Conservation (phyloP, 2,888 invertebrate genomes). For the Patella ulyssiponensis region DNA sequence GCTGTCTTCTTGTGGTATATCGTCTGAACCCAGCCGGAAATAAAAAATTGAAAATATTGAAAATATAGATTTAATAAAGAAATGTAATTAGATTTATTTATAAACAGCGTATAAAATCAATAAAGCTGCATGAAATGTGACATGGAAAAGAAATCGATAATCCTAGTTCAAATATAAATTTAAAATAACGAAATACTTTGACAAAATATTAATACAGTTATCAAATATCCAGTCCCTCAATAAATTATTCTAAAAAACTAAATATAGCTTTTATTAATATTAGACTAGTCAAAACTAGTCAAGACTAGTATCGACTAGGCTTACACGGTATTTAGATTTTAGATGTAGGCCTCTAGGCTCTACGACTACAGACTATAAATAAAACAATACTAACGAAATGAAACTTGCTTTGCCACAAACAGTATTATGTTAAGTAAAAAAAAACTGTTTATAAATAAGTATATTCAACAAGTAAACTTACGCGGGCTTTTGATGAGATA, state of each 20-base stretch:
- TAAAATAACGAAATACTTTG: no score
- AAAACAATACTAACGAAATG: no score
- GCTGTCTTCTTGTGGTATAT: slow-evolving; percentile 10
- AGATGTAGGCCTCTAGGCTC: no score
- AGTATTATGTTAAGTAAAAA: not conserved
- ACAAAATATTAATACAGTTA: no score
- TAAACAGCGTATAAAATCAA: not conserved
- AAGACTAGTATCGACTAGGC: not conserved
- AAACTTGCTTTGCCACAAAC: not conserved
- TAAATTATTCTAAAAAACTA: no score
- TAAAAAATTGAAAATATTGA: slow-evolving; percentile 14
- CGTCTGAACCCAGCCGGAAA: slow-evolving; percentile 17
- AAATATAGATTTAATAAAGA: not conserved
- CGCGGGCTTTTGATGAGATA: no score
- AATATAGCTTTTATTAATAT: not conserved
- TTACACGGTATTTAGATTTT: no score
- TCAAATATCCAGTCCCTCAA: no score
- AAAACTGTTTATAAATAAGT: not conserved
- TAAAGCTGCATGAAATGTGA: not conserved
- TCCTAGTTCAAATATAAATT: not conserved
- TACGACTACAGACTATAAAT: not conserved
- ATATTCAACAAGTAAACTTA: no score
- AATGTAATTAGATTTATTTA: not conserved
- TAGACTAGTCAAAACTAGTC: no score
- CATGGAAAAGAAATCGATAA: not conserved